These are phyloP conservation scores for Scaptomyza flava DNA, from an alignment of 2,888 invertebrate species.

Conservation along the genomic window DNA sequence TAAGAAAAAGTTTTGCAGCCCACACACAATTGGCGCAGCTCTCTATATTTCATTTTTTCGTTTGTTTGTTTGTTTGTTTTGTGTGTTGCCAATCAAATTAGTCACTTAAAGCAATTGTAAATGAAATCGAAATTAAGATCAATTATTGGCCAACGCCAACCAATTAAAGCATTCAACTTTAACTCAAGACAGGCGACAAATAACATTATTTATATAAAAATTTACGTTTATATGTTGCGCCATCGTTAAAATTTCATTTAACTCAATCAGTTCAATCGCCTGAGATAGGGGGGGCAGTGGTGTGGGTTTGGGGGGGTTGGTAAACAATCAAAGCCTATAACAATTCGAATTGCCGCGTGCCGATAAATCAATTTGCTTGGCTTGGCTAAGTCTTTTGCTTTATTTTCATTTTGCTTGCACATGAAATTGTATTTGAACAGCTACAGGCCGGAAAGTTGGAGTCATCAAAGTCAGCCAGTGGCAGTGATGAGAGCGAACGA, in stretches of 20 bases:
- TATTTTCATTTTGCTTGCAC: conserved; percentile 63
- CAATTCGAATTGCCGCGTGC: conserved; percentile 72
- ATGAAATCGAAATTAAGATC: conserved; percentile 48
- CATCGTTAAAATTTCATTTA: conserved; percentile 71
- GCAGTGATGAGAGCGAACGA: conserved; percentile 1
- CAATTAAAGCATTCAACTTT: conserved; percentile 68
- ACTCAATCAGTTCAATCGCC: conserved; percentile 57
- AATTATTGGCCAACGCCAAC: conserved; percentile 57
- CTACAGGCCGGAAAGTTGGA: conserved; percentile 41
- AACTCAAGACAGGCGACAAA: conserved; percentile 62
- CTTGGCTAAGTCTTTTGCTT: conserved; percentile 41
- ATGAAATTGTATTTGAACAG: conserved; percentile 64
- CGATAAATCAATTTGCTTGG: conserved; percentile 75
- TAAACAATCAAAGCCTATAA: conserved; percentile 55
- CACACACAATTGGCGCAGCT: conserved; percentile 39
- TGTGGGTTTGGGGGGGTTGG: neutral
- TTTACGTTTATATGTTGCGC: conserved; percentile 68
- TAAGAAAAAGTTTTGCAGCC: conserved; percentile 31
- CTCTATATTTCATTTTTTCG: conserved; percentile 20
- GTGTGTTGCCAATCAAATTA: conserved; percentile 75
- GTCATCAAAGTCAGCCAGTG: conserved; percentile 14
- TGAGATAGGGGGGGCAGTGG: neutral
- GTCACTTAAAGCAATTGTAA: conserved; percentile 61
- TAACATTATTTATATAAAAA: conserved; percentile 24
- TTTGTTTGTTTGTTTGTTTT: conserved; percentile 12